These are phyloP conservation scores for Brachyhypopomus occidentalis DNA, from an alignment of 2,113 vertebrate genomes.

Conservation along the genomic window DNA sequence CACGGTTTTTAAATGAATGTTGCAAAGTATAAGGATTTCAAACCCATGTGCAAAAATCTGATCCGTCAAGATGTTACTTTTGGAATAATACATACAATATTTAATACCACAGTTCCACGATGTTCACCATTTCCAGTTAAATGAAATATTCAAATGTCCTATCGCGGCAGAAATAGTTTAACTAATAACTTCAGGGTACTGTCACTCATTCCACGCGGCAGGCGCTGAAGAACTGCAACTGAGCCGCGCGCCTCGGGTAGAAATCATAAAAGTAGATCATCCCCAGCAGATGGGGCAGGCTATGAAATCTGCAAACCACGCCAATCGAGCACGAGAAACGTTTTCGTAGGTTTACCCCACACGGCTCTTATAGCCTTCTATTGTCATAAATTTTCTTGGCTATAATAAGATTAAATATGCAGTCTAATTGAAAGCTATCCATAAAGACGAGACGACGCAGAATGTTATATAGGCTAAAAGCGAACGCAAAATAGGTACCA, in stretches of 20 bases:
- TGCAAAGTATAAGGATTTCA: neutral
- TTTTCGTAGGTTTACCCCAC: too few species aligned
- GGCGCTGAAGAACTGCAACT: conserved; percentile 57
- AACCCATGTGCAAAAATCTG: neutral
- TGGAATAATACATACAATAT: neutral
- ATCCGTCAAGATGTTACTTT: neutral
- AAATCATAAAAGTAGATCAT: neutral
- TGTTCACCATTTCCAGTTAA: neutral
- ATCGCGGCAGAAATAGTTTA: conserved; percentile 65
- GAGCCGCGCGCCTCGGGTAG: conserved; percentile 4
- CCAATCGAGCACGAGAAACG: too few species aligned
- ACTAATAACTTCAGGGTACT: conserved; percentile 68
- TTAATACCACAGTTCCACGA: neutral
- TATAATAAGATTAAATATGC: too few species aligned
- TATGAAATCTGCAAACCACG: conserved; percentile 9
- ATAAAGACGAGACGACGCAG: too few species aligned
- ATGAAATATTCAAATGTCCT: conserved; percentile 55
- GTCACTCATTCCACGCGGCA: conserved; percentile 60
- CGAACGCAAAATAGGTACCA: too few species aligned
- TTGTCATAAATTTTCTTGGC: too few species aligned
- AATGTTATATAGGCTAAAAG: too few species aligned
- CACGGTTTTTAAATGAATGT: too few species aligned
- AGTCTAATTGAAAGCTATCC: too few species aligned
- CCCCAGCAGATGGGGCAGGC: neutral
- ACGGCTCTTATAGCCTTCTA: too few species aligned